Percentiles rank a stretch among this genome's conserved stretches.
phyloP scores from a whole-genome alignment of 2,888 invertebrate species.

The Rhogogaster chlorosoma region DNA sequence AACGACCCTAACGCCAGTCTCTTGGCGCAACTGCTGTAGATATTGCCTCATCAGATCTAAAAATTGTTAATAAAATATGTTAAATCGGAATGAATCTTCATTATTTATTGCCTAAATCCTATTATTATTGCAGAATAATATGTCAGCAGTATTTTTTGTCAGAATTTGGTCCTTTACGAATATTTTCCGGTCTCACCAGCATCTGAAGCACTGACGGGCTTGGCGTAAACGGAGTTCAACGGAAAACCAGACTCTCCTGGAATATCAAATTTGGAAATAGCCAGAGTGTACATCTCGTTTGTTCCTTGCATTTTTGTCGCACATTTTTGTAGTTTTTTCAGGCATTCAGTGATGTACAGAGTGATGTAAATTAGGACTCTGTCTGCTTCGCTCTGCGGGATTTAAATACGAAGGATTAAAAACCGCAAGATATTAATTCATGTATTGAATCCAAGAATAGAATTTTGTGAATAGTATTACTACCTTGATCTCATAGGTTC shows the following conservation, averaged over 20 bases:
- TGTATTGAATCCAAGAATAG: slow-evolving; percentile 24
- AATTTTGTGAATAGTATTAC: slow-evolving; percentile 19
- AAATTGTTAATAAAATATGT: slow-evolving; percentile 63
- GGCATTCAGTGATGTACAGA: slow-evolving; percentile 97
- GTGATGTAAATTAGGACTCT: slow-evolving; percentile 98
- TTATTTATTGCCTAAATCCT: neutral
- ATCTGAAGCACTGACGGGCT: slow-evolving; percentile 88
- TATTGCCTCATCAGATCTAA: slow-evolving; percentile 95
- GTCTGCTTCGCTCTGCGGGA: slow-evolving; percentile 94
- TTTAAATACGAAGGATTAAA: slow-evolving; percentile 52
- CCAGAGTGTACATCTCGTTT: slow-evolving; percentile 98
- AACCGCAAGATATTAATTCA: slow-evolving; percentile 8
- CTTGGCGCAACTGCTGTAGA: slow-evolving; percentile 96
- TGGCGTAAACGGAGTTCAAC: slow-evolving; percentile 96
- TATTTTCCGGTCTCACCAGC: slow-evolving; percentile 81
- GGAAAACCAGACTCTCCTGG: slow-evolving; percentile 98
- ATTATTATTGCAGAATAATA: neutral
- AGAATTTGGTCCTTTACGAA: neutral
- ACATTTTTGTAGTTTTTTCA: slow-evolving; percentile 96
- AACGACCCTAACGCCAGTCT: slow-evolving; percentile 94
- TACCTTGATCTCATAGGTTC: slow-evolving; percentile 99
- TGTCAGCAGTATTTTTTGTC: neutral
- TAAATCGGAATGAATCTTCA: neutral
- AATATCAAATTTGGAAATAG: slow-evolving; percentile 96
- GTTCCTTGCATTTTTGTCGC: slow-evolving; percentile 92